A percentile compares a stretch with the other conserved stretches of the same genome.
Evolutionary conservation across 2,113 vertebrate species (phyloP).

Genomic region (Grallaria varia): DNA sequence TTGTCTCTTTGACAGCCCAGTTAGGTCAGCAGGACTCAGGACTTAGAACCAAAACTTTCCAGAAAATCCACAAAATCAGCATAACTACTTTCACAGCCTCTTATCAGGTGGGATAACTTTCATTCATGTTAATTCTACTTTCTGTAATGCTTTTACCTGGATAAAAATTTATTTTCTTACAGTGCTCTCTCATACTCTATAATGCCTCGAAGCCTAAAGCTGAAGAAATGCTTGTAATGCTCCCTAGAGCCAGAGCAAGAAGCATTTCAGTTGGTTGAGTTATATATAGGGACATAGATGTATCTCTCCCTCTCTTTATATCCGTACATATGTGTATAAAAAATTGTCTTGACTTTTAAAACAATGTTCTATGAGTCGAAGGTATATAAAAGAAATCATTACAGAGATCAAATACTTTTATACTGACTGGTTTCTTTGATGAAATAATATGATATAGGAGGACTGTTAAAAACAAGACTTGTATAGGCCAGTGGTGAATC

Average conservation of each 20-base stretch:
- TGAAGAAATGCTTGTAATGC: background rate
- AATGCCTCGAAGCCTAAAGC: background rate
- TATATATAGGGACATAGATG: background rate
- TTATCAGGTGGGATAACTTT: background rate
- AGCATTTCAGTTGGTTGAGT: background rate
- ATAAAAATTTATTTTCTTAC: background rate
- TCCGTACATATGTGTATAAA: background rate
- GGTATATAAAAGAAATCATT: background rate
- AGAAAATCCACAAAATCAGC: background rate
- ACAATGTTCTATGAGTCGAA: background rate
- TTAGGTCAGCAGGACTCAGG: background rate
- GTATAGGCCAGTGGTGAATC: fast-evolving
- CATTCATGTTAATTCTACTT: background rate
- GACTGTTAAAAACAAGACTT: background rate
- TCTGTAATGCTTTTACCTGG: background rate
- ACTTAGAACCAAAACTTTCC: background rate
- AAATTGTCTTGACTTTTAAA: background rate
- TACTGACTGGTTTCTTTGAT: background rate
- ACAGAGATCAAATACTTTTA: background rate
- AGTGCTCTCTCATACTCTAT: background rate
- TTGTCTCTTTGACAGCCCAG: background rate
- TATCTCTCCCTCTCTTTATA: background rate
- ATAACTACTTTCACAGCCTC: background rate
- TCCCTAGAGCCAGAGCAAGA: background rate
- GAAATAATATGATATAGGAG: background rate